Conservation (phyloP, 2,797 vertebrate genomes). For the Etheostoma perlongum region DNA sequence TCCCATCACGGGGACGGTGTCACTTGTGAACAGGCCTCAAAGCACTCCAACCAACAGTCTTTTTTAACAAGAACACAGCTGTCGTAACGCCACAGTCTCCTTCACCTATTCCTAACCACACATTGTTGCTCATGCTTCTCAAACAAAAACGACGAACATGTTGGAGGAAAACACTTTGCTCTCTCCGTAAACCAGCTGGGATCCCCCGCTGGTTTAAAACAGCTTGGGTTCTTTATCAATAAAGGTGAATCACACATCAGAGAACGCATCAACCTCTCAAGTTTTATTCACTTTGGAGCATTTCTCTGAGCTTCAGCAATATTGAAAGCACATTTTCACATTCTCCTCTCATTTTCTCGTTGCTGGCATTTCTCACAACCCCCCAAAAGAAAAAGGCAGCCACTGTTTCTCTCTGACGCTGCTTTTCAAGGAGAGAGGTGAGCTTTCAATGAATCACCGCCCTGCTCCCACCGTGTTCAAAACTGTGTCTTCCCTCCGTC, state of each 20-base stretch:
- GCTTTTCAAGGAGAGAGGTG: constrained; percentile 56
- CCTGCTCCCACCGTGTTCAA: constrained; percentile 57
- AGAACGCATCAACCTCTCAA: constrained; percentile 24
- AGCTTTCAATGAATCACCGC: constrained; percentile 72
- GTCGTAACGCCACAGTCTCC: not conserved
- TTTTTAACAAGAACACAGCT: not conserved
- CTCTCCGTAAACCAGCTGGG: constrained; percentile 37
- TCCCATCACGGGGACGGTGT: too few relatives aligned
- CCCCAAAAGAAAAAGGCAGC: constrained; percentile 34
- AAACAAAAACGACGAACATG: constrained; percentile 40
- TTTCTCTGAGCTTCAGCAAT: constrained; percentile 26
- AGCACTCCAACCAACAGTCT: not conserved
- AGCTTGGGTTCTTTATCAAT: constrained; percentile 48
- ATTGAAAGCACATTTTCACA: constrained; percentile 27
- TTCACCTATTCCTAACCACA: constrained; percentile 10
- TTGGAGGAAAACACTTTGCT: constrained; percentile 28
- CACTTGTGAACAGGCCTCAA: not conserved
- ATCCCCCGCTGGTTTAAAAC: constrained; percentile 41
- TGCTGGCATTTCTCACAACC: constrained; percentile 48
- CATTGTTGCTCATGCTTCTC: constrained; percentile 5
- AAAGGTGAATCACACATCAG: constrained; percentile 50
- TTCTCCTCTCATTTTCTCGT: constrained; percentile 36
- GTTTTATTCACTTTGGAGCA: constrained; percentile 43
- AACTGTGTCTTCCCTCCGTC: constrained; percentile 73
- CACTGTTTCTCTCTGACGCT: constrained; percentile 27